Evolutionary conservation across 2,113 vertebrate species (phyloP).

Genomic region (Vireo altiloquus): DNA sequence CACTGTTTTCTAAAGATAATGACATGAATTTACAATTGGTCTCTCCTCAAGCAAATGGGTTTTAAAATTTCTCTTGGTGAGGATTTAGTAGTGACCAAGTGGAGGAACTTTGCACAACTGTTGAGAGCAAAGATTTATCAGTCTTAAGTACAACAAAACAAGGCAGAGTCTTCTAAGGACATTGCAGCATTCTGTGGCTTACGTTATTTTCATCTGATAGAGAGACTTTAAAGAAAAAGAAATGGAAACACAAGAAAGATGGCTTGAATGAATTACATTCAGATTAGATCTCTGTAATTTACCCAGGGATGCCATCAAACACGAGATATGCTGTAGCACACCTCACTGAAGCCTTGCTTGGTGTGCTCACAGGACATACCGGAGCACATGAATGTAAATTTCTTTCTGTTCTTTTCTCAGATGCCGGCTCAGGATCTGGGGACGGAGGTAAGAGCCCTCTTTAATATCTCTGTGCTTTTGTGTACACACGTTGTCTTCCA

Average conservation of each 20-base stretch:
- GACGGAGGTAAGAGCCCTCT: conserved; percentile 78
- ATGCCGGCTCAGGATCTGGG: conserved; percentile 84
- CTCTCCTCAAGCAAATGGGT: background rate
- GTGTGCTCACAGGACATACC: background rate
- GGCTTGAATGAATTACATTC: background rate
- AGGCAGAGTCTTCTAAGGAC: background rate
- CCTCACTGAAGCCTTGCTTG: background rate
- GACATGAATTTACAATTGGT: background rate
- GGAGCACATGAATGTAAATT: background rate
- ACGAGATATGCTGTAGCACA: background rate
- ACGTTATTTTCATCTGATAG: background rate
- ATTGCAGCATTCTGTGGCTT: background rate
- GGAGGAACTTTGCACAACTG: background rate
- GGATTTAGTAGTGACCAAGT: background rate
- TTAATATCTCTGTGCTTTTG: background rate
- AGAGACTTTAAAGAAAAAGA: background rate
- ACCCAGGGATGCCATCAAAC: conserved; percentile 6
- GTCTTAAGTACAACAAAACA: background rate
- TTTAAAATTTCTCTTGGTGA: background rate
- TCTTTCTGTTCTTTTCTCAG: conserved; percentile 57
- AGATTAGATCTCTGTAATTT: conserved; percentile 44
- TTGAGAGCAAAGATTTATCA: background rate
- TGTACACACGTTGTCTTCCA: background rate
- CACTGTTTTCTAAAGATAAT: background rate
- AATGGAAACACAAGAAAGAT: background rate